phyloP scores from a whole-genome alignment of 2,888 invertebrate species.

The Erannis defoliaria region DNA sequence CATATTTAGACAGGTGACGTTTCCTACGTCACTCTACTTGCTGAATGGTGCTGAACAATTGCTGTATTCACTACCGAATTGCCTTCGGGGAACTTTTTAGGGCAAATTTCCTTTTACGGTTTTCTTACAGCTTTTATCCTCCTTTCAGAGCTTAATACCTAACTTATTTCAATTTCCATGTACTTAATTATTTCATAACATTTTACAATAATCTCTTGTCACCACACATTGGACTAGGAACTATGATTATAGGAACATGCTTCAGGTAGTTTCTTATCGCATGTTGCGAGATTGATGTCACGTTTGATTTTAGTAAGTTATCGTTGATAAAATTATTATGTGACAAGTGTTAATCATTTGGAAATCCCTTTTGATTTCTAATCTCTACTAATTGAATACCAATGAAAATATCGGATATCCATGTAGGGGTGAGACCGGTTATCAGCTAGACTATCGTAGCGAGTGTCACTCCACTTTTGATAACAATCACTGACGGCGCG shows the following conservation, averaged over 20 bases:
- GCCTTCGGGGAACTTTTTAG: constrained; percentile 46
- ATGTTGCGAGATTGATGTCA: background rate
- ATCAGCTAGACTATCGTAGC: constrained; percentile 14
- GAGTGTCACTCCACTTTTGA: background rate
- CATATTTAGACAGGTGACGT: constrained; percentile 38
- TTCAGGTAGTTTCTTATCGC: constrained; percentile 1
- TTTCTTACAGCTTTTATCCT: constrained; percentile 6
- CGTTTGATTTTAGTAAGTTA: background rate
- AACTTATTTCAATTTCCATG: background rate
- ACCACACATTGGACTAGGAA: background rate
- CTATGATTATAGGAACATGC: no score
- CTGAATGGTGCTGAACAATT: background rate
- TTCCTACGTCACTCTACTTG: constrained; percentile 55
- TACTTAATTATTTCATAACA: constrained; percentile 11
- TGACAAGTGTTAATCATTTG: background rate
- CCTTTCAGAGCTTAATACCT: background rate
- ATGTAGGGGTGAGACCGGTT: background rate
- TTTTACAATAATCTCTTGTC: constrained; percentile 6
- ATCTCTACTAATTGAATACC: constrained; percentile 26
- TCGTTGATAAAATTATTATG: background rate
- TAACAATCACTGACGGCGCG: background rate
- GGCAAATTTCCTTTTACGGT: constrained; percentile 33
- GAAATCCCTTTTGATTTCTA: constrained; percentile 27
- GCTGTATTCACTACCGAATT: constrained; percentile 8
- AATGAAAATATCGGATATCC: background rate